Evolutionary conservation across 2,888 invertebrate genomes (phyloP).

Genomic region (Scaptomyza tumidula): DNA sequence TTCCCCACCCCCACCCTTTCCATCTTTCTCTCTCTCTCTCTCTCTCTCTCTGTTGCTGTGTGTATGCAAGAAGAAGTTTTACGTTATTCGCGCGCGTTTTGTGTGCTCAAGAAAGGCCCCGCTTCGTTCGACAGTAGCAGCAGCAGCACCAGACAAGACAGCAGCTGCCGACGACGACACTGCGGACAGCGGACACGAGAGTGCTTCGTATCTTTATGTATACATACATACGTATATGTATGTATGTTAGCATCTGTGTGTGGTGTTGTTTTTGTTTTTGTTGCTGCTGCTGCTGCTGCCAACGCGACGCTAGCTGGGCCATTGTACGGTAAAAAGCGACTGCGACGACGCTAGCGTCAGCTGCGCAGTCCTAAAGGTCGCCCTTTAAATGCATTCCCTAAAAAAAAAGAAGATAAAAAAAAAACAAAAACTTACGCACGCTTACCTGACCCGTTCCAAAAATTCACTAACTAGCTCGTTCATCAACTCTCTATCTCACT

Average conservation of each 20-base stretch:
- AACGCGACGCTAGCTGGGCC: slow-evolving; percentile 46
- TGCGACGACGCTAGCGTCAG: slow-evolving; percentile 40
- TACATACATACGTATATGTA: too few relatives aligned
- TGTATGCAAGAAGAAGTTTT: slow-evolving; percentile 69
- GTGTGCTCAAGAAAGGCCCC: slow-evolving; percentile 79
- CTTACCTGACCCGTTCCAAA: slow-evolving; percentile 29
- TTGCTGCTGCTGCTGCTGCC: slow-evolving; percentile 16
- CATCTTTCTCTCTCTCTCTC: slow-evolving; percentile 7
- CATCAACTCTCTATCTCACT: slow-evolving; percentile 12
- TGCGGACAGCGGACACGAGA: slow-evolving; percentile 48
- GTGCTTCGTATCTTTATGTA: slow-evolving; percentile 35
- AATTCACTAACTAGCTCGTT: slow-evolving; percentile 17
- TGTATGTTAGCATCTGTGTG: slow-evolving; percentile 28
- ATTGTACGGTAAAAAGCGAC: slow-evolving; percentile 55
- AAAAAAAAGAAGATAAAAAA: slow-evolving; percentile 26
- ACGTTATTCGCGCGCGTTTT: slow-evolving; percentile 70
- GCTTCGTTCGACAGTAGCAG: slow-evolving; percentile 62
- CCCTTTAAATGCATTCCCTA: slow-evolving; percentile 67
- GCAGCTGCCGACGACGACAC: slow-evolving; percentile 54
- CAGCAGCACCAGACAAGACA: slow-evolving; percentile 55
- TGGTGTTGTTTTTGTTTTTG: slow-evolving; percentile 28
- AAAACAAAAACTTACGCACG: slow-evolving; percentile 13
- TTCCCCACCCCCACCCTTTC: neutral
- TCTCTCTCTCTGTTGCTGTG: slow-evolving; percentile 24
- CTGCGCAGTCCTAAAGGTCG: slow-evolving; percentile 69